Evolutionary conservation across 1,140 invertebrate genomes (phyloP), one percentile per base, ranked within the genome.

Genomic region (Copidosoma floridanum): DNA sequence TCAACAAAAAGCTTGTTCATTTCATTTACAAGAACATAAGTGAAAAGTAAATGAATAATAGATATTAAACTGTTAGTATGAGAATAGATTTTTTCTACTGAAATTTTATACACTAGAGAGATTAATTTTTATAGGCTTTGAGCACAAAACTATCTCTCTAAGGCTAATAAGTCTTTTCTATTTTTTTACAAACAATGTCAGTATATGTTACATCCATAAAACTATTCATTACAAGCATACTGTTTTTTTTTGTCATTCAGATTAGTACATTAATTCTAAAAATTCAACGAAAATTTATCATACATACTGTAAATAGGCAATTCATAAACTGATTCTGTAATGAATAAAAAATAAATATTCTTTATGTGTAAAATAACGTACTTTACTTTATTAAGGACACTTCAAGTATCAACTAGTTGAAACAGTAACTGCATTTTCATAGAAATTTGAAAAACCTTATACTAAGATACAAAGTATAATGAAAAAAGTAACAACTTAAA

Each of bases 121-220:
- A 20, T 2, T 54, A 23, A 54, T 54, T 29, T 41, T 20, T 40
- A 51, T 38, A n/a, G n/a, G n/a, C n/a, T n/a, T n/a, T n/a, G n/a
- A n/a, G n/a, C n/a, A n/a, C n/a, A n/a, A n/a, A n/a, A n/a, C n/a
- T n/a, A n/a, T 54, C 40, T 20, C n/a, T 43, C 32, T 27, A 35
- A 32, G 32, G 14, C n/a, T 51, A n/a, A 46, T 44, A 44, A 46
- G 29, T 54, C 35, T 40, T 55, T 55, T 55, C 46, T 55, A 55
- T 55, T 55, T 55, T 55, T 54, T 46, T 55, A 55, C 20, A 47
- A 43, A 43, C 23, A n/a, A n/a, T n/a, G n/a, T n/a, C n/a, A n/a
- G 23, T 57, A n/a, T 24, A 27, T 24, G 11, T 38, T 10, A 37
- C 46, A 44, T 2, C 46, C 41, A 35, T 46, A 12, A 27, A 14